Base-by-base conservation (phyloP, 2,113 vertebrate genomes). In the Neomonachus schauinslandi region DNA sequence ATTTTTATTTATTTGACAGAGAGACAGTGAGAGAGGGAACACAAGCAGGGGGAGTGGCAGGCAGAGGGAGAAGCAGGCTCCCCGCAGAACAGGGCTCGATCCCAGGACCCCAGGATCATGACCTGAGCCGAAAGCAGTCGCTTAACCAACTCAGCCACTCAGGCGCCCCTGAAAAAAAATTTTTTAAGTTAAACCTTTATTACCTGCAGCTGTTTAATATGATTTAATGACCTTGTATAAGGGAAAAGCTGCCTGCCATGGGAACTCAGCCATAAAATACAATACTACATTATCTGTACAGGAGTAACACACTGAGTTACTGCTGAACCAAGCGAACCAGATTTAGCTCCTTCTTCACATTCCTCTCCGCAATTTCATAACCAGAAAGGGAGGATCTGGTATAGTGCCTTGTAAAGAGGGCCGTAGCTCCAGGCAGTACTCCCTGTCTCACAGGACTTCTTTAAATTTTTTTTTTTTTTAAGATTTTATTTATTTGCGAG, bases 321-420 rank as follows among this genome's bases (percentile, higher is more conserved):
- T n/a, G 28, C 39, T 42, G 61, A 96, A 96, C 61, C 55, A 87
- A 94, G 65, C 26, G 76, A 92, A 96, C 69, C 80, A 95, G 80
- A 90, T 84, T 86, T 10, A 94, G 83, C 28, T 77, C 33, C 91
- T 90, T 81, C 71, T 84, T 94, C 82, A 94, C 77, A 95, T 84
- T 98, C 83, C 31, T 95, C 39, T 77, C 74, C 21, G 19, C 42
- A 51, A 82, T 92, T 91, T 97, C 94, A 87, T 67, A 84, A 89
- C 49, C 63, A 94, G 42, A 85, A 96, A 93, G 83, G 63, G 36
- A 95, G 57, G 76, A 21, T 77, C 59, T 63, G 33, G 22, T 42
- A 26, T 83, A 79, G 57, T 14, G 71, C 22, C 94, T 88, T 63
- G 14, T 16, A 95, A 88, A 94, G n/a, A 69, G 9, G 8, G 49